Percentiles rank a stretch among this genome's conserved stretches.
phyloP scores from a whole-genome alignment of 2,888 invertebrate species.

The Athalia cordata region DNA sequence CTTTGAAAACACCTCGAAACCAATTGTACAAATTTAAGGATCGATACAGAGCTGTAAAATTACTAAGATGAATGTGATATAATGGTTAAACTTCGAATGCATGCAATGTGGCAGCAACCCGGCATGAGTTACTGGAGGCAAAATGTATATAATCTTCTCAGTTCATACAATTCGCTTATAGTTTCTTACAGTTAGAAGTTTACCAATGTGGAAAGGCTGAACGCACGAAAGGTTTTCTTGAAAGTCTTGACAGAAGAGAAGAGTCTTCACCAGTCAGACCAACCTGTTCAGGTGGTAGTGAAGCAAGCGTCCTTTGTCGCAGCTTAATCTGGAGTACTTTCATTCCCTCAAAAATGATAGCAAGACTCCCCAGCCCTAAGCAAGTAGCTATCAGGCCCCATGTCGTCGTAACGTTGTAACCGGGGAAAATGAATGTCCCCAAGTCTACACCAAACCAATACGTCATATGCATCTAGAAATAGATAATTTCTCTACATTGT shows the following conservation, averaged over 20 bases:
- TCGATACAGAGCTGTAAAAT: background rate
- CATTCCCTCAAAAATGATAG: constrained; percentile 79
- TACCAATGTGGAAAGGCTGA: constrained; percentile 59
- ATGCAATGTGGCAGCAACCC: background rate
- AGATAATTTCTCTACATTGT: background rate
- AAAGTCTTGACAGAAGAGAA: constrained; percentile 16
- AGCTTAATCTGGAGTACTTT: constrained; percentile 74
- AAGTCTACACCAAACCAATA: constrained; percentile 82
- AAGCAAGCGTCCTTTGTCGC: constrained; percentile 68
- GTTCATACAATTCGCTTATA: background rate
- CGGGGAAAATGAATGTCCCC: constrained; percentile 80
- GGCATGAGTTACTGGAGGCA: background rate
- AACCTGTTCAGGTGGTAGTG: constrained; percentile 67
- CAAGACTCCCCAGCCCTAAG: constrained; percentile 77
- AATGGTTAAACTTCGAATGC: background rate
- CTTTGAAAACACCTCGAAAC: background rate
- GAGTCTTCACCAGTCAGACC: constrained; percentile 53
- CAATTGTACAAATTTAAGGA: background rate
- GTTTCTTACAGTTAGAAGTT: constrained; percentile 32
- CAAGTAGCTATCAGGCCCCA: constrained; percentile 78
- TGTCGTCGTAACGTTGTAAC: constrained; percentile 74
- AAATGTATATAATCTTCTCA: background rate
- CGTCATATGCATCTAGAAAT: constrained; percentile 78
- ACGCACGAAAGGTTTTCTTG: background rate
- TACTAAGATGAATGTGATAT: background rate